These are phyloP conservation scores for Dreissena polymorpha DNA, from an alignment of 1,140 invertebrate species.

Conservation along the genomic window DNA sequence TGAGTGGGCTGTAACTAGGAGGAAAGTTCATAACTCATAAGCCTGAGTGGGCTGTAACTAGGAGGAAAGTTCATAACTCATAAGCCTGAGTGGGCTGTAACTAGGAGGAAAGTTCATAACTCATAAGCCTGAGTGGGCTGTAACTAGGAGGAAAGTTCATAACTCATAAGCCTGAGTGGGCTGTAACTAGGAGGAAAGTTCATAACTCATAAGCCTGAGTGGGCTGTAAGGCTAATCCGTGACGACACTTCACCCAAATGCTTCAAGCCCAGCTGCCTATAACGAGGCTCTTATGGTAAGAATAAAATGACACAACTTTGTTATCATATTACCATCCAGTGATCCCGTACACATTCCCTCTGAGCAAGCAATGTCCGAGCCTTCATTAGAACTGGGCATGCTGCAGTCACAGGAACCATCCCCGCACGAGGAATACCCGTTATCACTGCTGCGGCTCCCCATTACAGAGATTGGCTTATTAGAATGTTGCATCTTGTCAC, in stretches of 20 bases:
- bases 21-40: no score
- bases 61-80: no score
- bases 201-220: no score
- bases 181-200: no score
- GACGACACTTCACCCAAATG: background rate
- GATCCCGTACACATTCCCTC: slow-evolving; percentile 67
- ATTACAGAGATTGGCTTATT: slow-evolving; percentile 36
- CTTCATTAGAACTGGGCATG: slow-evolving; percentile 75
- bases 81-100: no score
- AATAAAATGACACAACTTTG: background rate
- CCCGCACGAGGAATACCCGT: slow-evolving; percentile 74
- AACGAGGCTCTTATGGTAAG: background rate
- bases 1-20: no score
- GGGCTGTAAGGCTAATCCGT: no score
- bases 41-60: no score
- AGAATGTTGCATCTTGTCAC: background rate
- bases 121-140: no score
- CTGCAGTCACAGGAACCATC: slow-evolving; percentile 77
- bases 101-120: no score
- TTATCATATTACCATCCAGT: slow-evolving; percentile 61
- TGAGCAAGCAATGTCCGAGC: slow-evolving; percentile 72
- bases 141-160: no score
- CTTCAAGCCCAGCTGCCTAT: background rate
- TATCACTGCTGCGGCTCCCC: slow-evolving; percentile 67
- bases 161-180: no score